A percentile compares a stretch with the other conserved stretches of the same genome.
These are phyloP conservation scores for Habrosyne pyritoides DNA, from an alignment of 2,888 invertebrate genomes.

Conservation along the genomic window DNA sequence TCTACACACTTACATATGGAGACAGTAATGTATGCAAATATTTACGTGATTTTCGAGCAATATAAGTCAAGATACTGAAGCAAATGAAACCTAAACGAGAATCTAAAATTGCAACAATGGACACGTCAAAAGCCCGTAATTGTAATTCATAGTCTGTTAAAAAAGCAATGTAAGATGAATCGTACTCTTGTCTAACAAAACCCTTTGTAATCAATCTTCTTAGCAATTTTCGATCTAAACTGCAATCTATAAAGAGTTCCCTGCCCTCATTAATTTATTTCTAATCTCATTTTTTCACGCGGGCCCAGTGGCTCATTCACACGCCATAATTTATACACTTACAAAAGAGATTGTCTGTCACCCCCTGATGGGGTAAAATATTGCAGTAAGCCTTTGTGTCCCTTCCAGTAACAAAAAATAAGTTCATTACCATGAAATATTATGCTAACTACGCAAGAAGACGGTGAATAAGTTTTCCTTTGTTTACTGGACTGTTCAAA, in stretches of 20 bases:
- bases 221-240: not conserved
- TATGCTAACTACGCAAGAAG: not conserved
- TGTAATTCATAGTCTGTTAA: too few relatives aligned
- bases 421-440: slow-evolving; percentile 1
- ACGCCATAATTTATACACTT: slow-evolving; percentile 7
- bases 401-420: not conserved
- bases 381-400: not conserved
- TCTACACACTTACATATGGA: too few relatives aligned
- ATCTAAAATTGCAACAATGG: too few relatives aligned
- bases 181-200: not conserved
- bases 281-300: slow-evolving; percentile 4
- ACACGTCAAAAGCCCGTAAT: too few relatives aligned
- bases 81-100: too few relatives aligned
- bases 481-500: not conserved
- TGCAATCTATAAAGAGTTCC: not conserved
- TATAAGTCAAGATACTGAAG: too few relatives aligned
- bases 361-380: slow-evolving; percentile 9
- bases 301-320: slow-evolving; percentile 4
- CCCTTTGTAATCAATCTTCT: not conserved
- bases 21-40: too few relatives aligned
- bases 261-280: not conserved
- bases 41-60: too few relatives aligned
- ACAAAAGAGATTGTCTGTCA: slow-evolving; percentile 8
- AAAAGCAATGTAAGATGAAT: not conserved
- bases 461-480: not conserved